Evolutionary conservation across 1,140 invertebrate genomes (phyloP), one percentile per base, ranked within the genome.

Genomic region (Camponotus pennsylvanicus): DNA sequence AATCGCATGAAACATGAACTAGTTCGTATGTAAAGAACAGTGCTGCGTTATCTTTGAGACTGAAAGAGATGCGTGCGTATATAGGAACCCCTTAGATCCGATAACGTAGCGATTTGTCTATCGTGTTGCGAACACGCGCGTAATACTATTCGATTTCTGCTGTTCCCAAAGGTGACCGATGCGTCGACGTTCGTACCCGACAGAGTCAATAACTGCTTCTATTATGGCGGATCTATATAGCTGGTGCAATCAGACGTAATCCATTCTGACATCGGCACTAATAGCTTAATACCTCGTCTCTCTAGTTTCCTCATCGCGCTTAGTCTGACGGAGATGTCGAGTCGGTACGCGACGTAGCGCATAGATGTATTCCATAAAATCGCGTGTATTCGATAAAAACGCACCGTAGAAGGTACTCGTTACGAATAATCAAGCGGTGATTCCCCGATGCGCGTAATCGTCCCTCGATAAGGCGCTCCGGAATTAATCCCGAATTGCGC

Each of bases 401-500:
- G 15, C 49, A 52, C 3, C n/a, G 15, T 64, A 7, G 34, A 18
- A 64, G 49, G 8, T 7, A 2, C 13, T 18, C 34, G 15, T 79
- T 21, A 69, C 34, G 13, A 40, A 15, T 32, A 52, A 66, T 66
- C 18, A 69, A 55, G 59, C 11, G 40, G 3, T 9, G 18, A 69
- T 69, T 69, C 59, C n/a, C 37, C 42, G 1, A 55, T 7, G 42
- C 15, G 40, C 9, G 21, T 57, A 11, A 21, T 6, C 71, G 11
- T 13, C n/a, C 3, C 32, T 34, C 8, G 55, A 76, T 61, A 61
- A 61, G 73, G 34, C 42, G 13, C 21, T 61, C 42, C 52, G 57
- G 88, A 84, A 92, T 91, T 89, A 92, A 89, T 80, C 70, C 37
- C 37, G 7, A 49, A 71, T 88, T 86, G 76, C 61, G 67, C 69